Conservation (phyloP, 2,113 vertebrate genomes). For the Entelurus aequoreus region DNA sequence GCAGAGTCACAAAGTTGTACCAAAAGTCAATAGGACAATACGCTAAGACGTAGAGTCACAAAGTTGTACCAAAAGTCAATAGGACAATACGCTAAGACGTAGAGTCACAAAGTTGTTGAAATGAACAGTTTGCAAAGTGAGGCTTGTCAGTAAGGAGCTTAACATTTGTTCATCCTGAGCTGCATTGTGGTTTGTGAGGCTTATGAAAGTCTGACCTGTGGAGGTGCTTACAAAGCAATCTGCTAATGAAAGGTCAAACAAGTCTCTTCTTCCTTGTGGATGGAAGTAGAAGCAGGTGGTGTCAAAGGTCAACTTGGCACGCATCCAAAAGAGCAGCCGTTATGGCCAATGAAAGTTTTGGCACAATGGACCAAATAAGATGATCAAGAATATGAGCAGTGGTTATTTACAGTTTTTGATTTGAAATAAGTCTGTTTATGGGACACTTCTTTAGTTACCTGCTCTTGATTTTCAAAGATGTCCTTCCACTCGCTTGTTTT, state of each 20-base stretch:
- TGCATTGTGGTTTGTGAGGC: constrained; percentile 6
- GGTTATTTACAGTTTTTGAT: neutral
- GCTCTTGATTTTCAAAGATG: no score
- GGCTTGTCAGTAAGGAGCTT: neutral
- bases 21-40: no score
- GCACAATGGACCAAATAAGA: neutral
- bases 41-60: no score
- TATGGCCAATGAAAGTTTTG: constrained; percentile 12
- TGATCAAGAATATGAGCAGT: neutral
- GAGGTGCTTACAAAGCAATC: constrained; percentile 30
- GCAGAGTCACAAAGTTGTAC: no score
- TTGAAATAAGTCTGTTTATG: no score
- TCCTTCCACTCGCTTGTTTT: no score
- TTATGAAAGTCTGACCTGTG: constrained; percentile 26
- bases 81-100: no score
- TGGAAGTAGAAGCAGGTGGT: constrained; percentile 39
- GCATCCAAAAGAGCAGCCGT: constrained; percentile 22
- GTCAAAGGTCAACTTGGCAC: constrained; percentile 28
- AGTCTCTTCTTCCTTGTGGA: constrained; percentile 13
- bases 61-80: no score
- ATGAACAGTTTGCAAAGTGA: neutral
- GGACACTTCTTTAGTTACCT: no score
- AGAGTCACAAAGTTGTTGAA: neutral
- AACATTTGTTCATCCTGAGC: constrained; percentile 2
- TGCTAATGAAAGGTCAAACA: constrained; percentile 23